These are phyloP conservation scores for Odontothrips loti DNA, from an alignment of 2,888 invertebrate species.

Conservation along the genomic window DNA sequence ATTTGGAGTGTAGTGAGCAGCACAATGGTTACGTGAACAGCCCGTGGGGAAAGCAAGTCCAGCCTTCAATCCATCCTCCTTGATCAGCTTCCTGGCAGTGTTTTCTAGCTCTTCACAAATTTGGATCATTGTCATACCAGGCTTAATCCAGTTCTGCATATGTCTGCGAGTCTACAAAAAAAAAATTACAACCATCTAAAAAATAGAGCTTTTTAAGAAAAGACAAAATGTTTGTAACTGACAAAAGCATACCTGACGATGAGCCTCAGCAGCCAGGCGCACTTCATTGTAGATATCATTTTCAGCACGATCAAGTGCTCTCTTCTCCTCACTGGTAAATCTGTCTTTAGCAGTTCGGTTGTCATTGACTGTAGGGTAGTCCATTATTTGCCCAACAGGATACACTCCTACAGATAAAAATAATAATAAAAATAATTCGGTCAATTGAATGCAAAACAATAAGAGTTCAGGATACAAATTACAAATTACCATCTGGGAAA, in stretches of 20 bases:
- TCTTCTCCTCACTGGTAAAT: slow-evolving; percentile 80
- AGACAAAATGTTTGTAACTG: slow-evolving; percentile 55
- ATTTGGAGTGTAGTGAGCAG: slow-evolving; percentile 99
- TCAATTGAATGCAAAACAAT: not conserved
- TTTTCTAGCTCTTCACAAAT: slow-evolving; percentile 95
- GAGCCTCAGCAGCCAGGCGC: slow-evolving; percentile 94
- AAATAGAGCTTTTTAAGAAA: slow-evolving; percentile 16
- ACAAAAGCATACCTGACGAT: slow-evolving; percentile 76
- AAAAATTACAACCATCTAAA: slow-evolving; percentile 27
- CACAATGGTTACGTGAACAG: slow-evolving; percentile 97
- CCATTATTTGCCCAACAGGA: slow-evolving; percentile 86
- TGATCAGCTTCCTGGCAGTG: slow-evolving; percentile 85
- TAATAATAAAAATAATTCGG: slow-evolving; percentile 28
- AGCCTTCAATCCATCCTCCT: slow-evolving; percentile 91
- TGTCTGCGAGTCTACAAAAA: slow-evolving; percentile 72
- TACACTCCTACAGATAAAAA: slow-evolving; percentile 54
- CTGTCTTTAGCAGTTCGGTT: slow-evolving; percentile 82
- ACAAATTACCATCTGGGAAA: slow-evolving; percentile 66
- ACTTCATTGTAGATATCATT: slow-evolving; percentile 93
- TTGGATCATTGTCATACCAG: slow-evolving; percentile 98
- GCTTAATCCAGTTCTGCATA: slow-evolving; percentile 91
- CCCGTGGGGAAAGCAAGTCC: slow-evolving; percentile 96
- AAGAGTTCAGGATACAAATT: not conserved
- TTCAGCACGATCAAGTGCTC: slow-evolving; percentile 83
- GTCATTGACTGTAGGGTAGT: slow-evolving; percentile 72